Evolutionary conservation across 2,113 vertebrate species (phyloP).

Genomic region (Falcunculus frontatus): DNA sequence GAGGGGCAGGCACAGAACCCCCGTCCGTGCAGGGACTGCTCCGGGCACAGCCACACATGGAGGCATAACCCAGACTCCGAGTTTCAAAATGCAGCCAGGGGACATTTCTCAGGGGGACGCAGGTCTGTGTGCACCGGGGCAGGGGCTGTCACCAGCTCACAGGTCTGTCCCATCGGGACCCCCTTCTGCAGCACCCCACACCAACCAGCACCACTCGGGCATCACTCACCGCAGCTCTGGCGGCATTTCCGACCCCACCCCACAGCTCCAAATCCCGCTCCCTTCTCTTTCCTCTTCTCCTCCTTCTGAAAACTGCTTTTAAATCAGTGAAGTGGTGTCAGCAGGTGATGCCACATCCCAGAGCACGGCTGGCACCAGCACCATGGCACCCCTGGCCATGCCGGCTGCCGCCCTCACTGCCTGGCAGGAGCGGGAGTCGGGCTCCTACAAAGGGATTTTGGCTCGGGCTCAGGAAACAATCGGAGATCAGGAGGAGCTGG

Average conservation of each 20-base stretch:
- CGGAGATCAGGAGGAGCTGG: not conserved
- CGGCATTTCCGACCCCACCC: not conserved
- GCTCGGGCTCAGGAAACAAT: not conserved
- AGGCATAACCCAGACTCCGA: not conserved
- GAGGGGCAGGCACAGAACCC: not conserved
- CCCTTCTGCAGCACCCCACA: not conserved
- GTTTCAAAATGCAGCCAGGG: not conserved
- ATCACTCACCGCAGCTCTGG: not conserved
- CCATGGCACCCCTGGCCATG: rapidly evolving
- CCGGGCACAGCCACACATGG: not conserved
- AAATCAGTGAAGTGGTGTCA: rapidly evolving
- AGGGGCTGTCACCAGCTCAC: not conserved
- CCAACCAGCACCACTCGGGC: rapidly evolving
- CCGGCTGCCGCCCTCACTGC: not conserved
- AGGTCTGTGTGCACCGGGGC: not conserved
- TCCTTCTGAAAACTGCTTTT: not conserved
- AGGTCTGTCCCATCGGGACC: rapidly evolving
- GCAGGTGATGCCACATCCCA: not conserved
- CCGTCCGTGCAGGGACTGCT: rapidly evolving
- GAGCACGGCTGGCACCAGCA: not conserved
- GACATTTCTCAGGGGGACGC: not conserved
- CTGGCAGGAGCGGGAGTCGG: not conserved
- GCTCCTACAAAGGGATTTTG: not conserved
- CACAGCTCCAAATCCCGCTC: not conserved
- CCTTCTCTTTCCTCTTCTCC: not conserved